A percentile compares a stretch with the other conserved stretches of the same genome.
phyloP scores from a whole-genome alignment of 2,113 vertebrate species.

The Gymnobelideus leadbeateri region DNA sequence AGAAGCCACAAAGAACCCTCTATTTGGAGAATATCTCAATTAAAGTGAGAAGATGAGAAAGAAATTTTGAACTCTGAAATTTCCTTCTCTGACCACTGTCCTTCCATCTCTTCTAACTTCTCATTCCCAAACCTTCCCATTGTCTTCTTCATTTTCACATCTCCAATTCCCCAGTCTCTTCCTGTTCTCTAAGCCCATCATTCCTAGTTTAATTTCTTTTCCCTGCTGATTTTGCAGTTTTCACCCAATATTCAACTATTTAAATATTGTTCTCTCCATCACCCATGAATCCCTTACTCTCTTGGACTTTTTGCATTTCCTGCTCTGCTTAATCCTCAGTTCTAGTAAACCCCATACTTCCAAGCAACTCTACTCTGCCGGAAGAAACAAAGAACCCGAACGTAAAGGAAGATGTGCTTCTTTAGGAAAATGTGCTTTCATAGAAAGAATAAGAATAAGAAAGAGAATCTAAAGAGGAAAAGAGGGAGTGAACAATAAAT shows the following conservation, averaged over 20 bases:
- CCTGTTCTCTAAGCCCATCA: background rate
- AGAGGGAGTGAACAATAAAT: background rate
- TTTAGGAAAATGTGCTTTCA: background rate
- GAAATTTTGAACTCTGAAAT: background rate
- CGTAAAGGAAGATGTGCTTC: background rate
- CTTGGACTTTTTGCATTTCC: background rate
- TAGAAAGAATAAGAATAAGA: background rate
- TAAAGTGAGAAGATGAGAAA: conserved; percentile 25
- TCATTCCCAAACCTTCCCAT: background rate
- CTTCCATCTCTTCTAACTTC: background rate
- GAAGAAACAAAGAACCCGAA: background rate
- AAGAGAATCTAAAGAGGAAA: background rate
- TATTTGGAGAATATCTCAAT: conserved; percentile 7
- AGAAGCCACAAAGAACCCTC: conserved; percentile 35
- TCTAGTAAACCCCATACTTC: background rate
- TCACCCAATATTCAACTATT: background rate
- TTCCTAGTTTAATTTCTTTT: background rate
- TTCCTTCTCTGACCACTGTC: background rate
- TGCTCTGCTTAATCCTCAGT: background rate
- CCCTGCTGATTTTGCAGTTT: background rate
- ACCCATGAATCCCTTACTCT: background rate
- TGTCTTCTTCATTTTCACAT: background rate
- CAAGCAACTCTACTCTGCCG: background rate
- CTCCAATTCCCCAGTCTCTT: background rate
- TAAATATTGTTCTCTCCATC: background rate